Conservation (phyloP, 2,888 invertebrate species). For the Operophtera brumata region DNA sequence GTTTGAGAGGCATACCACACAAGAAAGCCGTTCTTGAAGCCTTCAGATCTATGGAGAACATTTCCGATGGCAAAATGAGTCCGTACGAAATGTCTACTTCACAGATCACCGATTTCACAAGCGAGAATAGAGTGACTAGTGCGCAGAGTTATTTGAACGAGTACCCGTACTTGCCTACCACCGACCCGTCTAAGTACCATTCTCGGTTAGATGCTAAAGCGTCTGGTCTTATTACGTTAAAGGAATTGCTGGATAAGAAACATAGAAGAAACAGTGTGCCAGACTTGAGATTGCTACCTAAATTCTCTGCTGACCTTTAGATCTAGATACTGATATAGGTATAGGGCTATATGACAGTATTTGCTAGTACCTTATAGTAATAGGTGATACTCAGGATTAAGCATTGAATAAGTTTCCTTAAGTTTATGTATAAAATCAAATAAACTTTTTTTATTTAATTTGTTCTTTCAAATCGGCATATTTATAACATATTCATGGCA, state of each 20-base stretch:
- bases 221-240: conserved; percentile 71
- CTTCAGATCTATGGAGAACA: conserved; percentile 76
- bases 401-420: not conserved
- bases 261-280: conserved; percentile 74
- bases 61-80: conserved; percentile 57
- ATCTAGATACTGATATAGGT: not conserved
- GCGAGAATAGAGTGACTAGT: conserved; percentile 59
- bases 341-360: conserved; percentile 4
- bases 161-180: conserved; percentile 75
- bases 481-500: conserved; percentile 19
- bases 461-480: not conserved
- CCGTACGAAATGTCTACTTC: conserved; percentile 67
- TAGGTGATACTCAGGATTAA: conserved; percentile 25
- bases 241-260: conserved; percentile 59
- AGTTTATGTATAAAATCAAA: not conserved
- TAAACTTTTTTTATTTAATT: not conserved
- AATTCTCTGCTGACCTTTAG: conserved; percentile 64
- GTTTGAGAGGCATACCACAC: conserved; percentile 76
- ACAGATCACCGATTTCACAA: conserved; percentile 60
- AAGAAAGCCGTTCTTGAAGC: conserved; percentile 78
- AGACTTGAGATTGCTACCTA: conserved; percentile 66
- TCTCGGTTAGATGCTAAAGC: conserved; percentile 70
- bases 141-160: conserved; percentile 73
- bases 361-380: conserved; percentile 30
- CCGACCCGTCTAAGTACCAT: conserved; percentile 73